phyloP scores from a whole-genome alignment of 2,888 invertebrate species.

The Amphipyra tragopoginis region DNA sequence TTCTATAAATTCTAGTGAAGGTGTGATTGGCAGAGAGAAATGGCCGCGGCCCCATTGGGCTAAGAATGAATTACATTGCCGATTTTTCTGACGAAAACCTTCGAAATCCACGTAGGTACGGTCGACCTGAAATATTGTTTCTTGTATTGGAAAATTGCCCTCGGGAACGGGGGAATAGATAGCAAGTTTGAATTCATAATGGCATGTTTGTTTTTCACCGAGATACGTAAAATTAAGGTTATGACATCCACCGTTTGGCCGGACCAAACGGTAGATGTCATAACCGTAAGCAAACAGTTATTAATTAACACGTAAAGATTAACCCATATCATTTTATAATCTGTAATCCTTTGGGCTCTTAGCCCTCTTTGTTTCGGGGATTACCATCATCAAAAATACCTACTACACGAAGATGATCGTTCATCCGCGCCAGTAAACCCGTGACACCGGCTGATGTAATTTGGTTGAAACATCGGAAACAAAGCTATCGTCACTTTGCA shows the following conservation, averaged over 20 bases:
- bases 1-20: slow-evolving; percentile 54
- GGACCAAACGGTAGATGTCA: too few relatives aligned
- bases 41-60: slow-evolving; percentile 53
- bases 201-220: neutral
- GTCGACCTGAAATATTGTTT: slow-evolving; percentile 52
- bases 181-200: slow-evolving; percentile 24
- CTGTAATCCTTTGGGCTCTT: neutral
- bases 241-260: neutral
- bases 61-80: slow-evolving; percentile 54
- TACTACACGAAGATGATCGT: too few relatives aligned
- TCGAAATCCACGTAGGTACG: slow-evolving; percentile 42
- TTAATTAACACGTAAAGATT: slow-evolving; percentile 16
- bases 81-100: slow-evolving; percentile 57
- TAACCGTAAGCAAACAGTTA: too few relatives aligned
- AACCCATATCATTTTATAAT: slow-evolving; percentile 11
- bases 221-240: neutral
- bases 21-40: slow-evolving; percentile 66
- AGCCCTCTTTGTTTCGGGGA: neutral
- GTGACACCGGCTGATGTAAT: too few relatives aligned
- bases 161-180: slow-evolving; percentile 37
- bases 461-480: too few relatives aligned
- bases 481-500: too few relatives aligned
- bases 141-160: slow-evolving; percentile 53
- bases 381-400: too few relatives aligned
- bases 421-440: too few relatives aligned